Evolutionary conservation across 2,113 vertebrate species (phyloP).

Genomic region (Pollimyrus isidori): DNA sequence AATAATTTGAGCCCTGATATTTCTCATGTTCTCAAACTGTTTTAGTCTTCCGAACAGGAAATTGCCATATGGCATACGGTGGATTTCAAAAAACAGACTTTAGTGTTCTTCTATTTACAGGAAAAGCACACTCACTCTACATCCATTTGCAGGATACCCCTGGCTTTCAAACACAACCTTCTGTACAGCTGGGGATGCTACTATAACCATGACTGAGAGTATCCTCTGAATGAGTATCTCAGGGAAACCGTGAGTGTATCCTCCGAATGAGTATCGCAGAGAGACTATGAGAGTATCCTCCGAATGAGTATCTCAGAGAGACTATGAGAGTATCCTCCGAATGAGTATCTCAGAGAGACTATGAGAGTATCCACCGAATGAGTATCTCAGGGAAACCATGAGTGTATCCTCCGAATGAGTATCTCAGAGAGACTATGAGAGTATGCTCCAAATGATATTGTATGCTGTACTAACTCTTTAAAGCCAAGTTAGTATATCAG

Average conservation of each 20-base stretch:
- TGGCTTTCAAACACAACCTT: conserved; percentile 31
- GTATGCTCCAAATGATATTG: conserved; percentile 42
- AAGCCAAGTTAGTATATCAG: conserved; percentile 79
- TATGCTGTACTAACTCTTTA: not conserved
- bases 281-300: conserved; percentile 40
- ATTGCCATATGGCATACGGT: not conserved
- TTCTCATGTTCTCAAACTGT: not conserved
- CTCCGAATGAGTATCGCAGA: not conserved
- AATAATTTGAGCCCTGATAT: conserved; percentile 42
- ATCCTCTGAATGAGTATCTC: conserved; percentile 35
- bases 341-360: not conserved
- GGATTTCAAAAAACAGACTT: conserved; percentile 32
- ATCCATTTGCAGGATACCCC: conserved; percentile 35
- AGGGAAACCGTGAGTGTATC: not conserved
- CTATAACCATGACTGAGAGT: conserved; percentile 21
- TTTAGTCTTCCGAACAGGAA: conserved; percentile 9
- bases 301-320: not conserved
- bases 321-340: not conserved
- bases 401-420: not conserved
- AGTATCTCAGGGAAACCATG: not conserved
- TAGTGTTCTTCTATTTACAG: conserved; percentile 43
- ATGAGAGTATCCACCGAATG: conserved; percentile 15
- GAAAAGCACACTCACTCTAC: conserved; percentile 22
- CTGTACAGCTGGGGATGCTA: conserved; percentile 25
- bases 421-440: no score